Base-by-base conservation (phyloP, 1,140 invertebrate genomes). In the Heliconius himera region DNA sequence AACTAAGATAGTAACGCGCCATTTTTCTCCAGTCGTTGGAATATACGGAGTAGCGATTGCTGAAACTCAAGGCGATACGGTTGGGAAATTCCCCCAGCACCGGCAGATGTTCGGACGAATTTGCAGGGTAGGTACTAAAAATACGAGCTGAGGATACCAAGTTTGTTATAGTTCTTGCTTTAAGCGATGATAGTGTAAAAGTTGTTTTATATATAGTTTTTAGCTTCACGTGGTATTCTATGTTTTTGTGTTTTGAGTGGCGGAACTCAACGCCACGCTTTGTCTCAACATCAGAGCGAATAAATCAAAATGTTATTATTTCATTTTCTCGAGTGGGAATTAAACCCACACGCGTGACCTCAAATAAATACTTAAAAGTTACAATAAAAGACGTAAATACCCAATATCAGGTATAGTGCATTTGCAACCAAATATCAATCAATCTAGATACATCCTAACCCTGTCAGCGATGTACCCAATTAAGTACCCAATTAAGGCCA, bases 51-150 rank as follows among this genome's bases (percentile, higher is more conserved):
- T n/a, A 38, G 18, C 20, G 70, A 71, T 71, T 38, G 70, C 38
- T 38, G 70, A 71, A 71, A 71, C 70, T 71, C 29, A 71, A 71
- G 36, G 70, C 33, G 70, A 71, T 71, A 71, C 33, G 70, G 70
- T 38, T 71, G 70, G 70, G 70, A 71, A 71, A 36, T 71, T 71
- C 70, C 22, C 29, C 70, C 18, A 71, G 13, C 70, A 18, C 18
- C 33, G 36, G 33, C 70, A 71, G 70, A 71, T 71, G 70, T 71
- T 71, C 70, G 1, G 29, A 20, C 16, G 36, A 33, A 71, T 71
- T 71, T 38, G 29, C 33, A 71, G 70, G 20, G 8, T 71, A 51
- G 16, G 4, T 51, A 38, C 33, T 71, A 36, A 71, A 71, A 71
- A 71, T 71, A 71, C 70, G 70, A 71, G 20, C 60, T 29, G 22